phyloP scores from a whole-genome alignment of 2,797 vertebrate species.

The Pangasius macronema region DNA sequence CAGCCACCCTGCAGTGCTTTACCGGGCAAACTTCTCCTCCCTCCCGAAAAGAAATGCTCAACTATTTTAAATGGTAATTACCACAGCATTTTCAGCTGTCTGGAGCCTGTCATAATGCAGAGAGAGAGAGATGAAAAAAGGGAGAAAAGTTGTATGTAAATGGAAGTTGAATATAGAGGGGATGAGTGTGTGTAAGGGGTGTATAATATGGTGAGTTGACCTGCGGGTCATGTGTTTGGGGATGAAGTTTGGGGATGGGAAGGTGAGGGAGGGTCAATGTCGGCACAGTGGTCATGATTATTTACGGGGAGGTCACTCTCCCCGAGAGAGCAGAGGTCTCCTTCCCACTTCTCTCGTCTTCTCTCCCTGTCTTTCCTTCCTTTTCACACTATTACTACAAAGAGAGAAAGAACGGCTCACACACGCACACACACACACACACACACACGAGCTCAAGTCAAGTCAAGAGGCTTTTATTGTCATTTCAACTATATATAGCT shows the following conservation, averaged over 20 bases:
- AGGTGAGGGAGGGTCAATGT: slow-evolving; percentile 74
- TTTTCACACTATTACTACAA: too few relatives aligned
- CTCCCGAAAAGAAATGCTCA: slow-evolving; percentile 73
- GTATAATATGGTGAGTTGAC: slow-evolving; percentile 82
- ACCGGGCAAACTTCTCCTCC: slow-evolving; percentile 71
- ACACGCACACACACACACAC: too few relatives aligned
- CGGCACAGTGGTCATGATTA: slow-evolving; percentile 82
- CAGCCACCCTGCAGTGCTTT: slow-evolving; percentile 71
- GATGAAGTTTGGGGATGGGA: slow-evolving; percentile 72
- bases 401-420: too few relatives aligned
- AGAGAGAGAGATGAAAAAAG: slow-evolving; percentile 28
- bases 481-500: too few relatives aligned
- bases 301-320: slow-evolving; percentile 63
- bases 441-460: too few relatives aligned
- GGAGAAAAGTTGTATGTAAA: slow-evolving; percentile 50
- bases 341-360: too few relatives aligned
- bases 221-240: slow-evolving; percentile 71
- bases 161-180: slow-evolving; percentile 54
- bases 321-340: slow-evolving; percentile 71
- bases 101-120: slow-evolving; percentile 63
- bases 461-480: too few relatives aligned
- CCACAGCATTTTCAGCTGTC: slow-evolving; percentile 61
- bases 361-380: too few relatives aligned
- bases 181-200: slow-evolving; percentile 68
- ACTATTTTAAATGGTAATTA: slow-evolving; percentile 84